Evolutionary conservation across 2,113 vertebrate genomes (phyloP), one percentile per base, ranked within the genome.

Genomic region (Anser brachyrhynchus): DNA sequence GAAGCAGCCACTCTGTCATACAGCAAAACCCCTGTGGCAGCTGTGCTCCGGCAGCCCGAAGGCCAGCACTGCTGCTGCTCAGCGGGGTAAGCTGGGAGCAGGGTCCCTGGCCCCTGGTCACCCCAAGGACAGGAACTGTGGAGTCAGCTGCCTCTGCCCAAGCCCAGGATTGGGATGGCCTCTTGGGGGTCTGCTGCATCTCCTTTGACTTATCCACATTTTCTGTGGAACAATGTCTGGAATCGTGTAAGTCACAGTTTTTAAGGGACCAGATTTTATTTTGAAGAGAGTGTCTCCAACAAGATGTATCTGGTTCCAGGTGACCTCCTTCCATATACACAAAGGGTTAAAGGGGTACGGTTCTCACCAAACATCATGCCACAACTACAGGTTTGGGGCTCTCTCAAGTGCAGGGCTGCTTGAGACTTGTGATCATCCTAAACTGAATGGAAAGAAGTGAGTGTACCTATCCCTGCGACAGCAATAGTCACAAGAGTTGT

Each of bases 101-200:
- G 19, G 8, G 8, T 21, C 44, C 51, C 0, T 1, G 0, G 0
- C 44, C 44, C 0, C 0, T 55, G 55, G n/a, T 74, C 65, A 13
- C 1, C 13, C 33, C 2, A 4, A 61, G 78, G 44, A 23, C 17
- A 59, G 59, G 46, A 55, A 3, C 10, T 41, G 22, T 25, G 8
- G 39, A 55, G 19, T 58, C 57, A 25, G 15, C n/a, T 81, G 1
- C n/a, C 25, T 78, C 43, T 79, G 22, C 28, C 11, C 2, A 28
- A 87, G 19, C 44, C 28, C 9, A 18, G 49, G 19, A 5, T 1
- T 57, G 31, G 18, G 4, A 8, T 25, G 41, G 28, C 6, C 21
- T 29, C 4, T 3, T 23, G 55, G 31, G 12, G 49, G 29, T 43
- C 37, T 81, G 37, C 0, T 0, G n/a, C 84, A 55, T 28, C 58